Evolutionary conservation across 1,140 invertebrate genomes (phyloP), one percentile per base, ranked within the genome.

Genomic region (Calephelis virginiensis): DNA sequence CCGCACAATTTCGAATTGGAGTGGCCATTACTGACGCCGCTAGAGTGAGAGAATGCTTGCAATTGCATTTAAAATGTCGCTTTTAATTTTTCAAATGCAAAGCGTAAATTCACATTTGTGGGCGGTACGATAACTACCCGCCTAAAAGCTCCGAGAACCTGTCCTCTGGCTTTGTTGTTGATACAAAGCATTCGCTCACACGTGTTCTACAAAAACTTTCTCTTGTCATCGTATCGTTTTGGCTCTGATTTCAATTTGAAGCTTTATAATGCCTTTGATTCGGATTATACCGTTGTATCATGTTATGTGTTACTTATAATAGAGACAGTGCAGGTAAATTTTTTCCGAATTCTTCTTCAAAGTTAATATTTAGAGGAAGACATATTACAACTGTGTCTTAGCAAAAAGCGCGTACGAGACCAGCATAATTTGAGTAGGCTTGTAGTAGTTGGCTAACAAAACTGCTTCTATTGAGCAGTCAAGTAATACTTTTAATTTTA

Each of bases 1-100:
- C 77, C 70, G 79, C 74, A 75, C 71, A 78, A 79, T 85, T 88
- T 81, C 71, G 77, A 76, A 81, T 81, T 86, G 82, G 76, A 88
- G 85, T 86, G 84, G 83, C 82, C 85, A 86, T 89, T 87, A 89
- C 80, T 76, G 73, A 74, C 76, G 78, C 77, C 77, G 80, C 72
- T 81, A 81, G 77, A 70, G 74, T 72, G 77, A 66, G 81, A 86
- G 76, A 83, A 79, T 77, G 77, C 75, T 86, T 71, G 80, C 81
- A 83, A 86, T 89, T 82, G 81, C 85, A 86, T 86, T 83, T 77
- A 82, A 88, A 89, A 83, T 82, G 83, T 83, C 78, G 83, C 80
- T 89, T 89, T 86, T 86, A 86, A 28, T 28, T 28, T 17, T 28
- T 28, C 28, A 28, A 28, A 28, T 28, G 28, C 28, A 28, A 28